phyloP scores from a whole-genome alignment of 2,797 vertebrate genomes.

The Cercopithecus mitis region DNA sequence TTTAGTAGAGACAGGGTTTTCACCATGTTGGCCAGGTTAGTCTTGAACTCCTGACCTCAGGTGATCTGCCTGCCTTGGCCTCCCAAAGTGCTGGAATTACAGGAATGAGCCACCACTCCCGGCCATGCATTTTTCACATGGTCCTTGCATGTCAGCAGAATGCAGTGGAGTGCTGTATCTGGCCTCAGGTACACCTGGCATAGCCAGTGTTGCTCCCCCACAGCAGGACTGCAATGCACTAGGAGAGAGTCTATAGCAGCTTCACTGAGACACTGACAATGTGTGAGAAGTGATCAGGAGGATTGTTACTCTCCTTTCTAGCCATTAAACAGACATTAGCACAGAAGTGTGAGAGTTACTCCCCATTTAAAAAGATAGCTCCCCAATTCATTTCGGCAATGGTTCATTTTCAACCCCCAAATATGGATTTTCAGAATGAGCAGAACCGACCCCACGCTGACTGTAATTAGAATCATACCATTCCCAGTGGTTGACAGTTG shows the following conservation, averaged over 20 bases:
- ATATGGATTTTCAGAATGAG: not conserved
- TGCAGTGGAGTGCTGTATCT: not conserved
- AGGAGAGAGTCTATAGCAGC: not conserved
- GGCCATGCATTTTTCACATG: not conserved
- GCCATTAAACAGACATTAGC: not conserved
- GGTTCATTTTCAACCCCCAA: not conserved
- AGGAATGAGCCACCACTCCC: no score
- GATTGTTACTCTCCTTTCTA: not conserved
- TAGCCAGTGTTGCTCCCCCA: not conserved
- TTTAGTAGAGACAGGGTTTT: not conserved
- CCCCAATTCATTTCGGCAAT: not conserved
- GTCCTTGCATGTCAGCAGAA: not conserved
- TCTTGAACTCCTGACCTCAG: not conserved
- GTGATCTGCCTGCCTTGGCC: no score
- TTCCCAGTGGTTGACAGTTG: not conserved
- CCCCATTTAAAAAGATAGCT: not conserved
- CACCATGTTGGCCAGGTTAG: not conserved
- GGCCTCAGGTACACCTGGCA: not conserved
- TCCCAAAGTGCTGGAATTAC: no score
- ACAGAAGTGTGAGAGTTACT: not conserved
- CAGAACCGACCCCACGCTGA: not conserved
- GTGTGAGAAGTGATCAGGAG: not conserved
- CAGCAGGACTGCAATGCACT: accelerated
- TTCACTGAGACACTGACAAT: not conserved
- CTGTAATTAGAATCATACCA: slow-evolving; percentile 66